A percentile compares a stretch with the other conserved stretches of the same genome.
These are phyloP conservation scores for Podiceps cristatus DNA, from an alignment of 2,113 vertebrate genomes.

Conservation along the genomic window DNA sequence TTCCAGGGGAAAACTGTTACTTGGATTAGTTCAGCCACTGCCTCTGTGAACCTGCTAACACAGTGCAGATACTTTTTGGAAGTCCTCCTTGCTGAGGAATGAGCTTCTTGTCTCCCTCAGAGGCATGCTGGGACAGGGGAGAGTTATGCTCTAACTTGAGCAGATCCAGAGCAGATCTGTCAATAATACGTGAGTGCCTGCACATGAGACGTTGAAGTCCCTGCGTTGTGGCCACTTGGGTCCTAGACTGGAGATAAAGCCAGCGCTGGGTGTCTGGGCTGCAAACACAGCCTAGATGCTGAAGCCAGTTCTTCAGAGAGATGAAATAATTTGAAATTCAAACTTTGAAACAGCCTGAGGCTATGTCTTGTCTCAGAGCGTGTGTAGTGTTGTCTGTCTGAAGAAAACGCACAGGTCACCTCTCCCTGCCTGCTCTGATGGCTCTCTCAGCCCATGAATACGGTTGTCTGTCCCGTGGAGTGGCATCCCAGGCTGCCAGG, in stretches of 20 bases:
- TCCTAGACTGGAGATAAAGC: not conserved
- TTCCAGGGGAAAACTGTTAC: not conserved
- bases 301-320: not conserved
- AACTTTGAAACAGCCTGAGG: not conserved
- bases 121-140: not conserved
- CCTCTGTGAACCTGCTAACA: not conserved
- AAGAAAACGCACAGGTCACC: not conserved
- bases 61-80: not conserved
- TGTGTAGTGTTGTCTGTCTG: not conserved
- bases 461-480: not conserved
- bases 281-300: not conserved
- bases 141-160: not conserved
- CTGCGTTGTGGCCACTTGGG: rapidly evolving
- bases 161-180: not conserved
- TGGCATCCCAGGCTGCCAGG: not conserved
- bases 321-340: not conserved
- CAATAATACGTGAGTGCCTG: rapidly evolving
- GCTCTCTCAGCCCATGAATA: rapidly evolving
- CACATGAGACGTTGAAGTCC: not conserved
- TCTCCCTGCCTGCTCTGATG: rapidly evolving
- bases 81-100: not conserved
- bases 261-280: not conserved
- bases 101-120: not conserved
- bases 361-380: not conserved
- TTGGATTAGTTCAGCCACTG: not conserved